Percentiles rank a stretch among this genome's conserved stretches.
Conservation (phyloP, 2,113 vertebrate genomes). For the Taxidea taxus region DNA sequence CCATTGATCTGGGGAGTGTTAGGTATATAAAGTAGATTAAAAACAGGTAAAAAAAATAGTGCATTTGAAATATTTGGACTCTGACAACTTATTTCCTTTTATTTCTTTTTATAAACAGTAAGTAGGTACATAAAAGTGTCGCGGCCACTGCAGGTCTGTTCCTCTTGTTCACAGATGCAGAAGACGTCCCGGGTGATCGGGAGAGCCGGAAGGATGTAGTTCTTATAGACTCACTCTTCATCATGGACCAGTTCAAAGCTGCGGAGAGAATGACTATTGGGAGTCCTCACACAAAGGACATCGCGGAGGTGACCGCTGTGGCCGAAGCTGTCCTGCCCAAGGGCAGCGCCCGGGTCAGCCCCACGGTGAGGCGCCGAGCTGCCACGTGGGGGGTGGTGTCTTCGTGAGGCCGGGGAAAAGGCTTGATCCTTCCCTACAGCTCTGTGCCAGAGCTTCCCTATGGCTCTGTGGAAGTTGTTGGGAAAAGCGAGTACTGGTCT, state of each 20-base stretch:
- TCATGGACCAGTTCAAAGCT: slow-evolving; percentile 86
- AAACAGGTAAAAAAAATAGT: not conserved
- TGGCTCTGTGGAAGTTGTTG: no score
- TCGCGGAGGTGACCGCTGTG: slow-evolving; percentile 87
- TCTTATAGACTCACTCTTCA: slow-evolving; percentile 88
- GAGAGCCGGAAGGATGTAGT: slow-evolving; percentile 80
- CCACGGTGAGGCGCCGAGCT: slow-evolving; percentile 76
- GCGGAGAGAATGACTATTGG: slow-evolving; percentile 80
- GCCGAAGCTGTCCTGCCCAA: slow-evolving; percentile 89
- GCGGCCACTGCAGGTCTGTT: no score
- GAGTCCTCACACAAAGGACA: slow-evolving; percentile 84
- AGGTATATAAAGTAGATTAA: not conserved
- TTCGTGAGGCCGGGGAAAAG: not conserved
- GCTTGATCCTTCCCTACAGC: fast-evolving
- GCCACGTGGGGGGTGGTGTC: fast-evolving
- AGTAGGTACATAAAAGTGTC: not conserved
- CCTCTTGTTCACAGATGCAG: slow-evolving; percentile 74
- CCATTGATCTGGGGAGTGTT: not conserved
- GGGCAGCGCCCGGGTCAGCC: slow-evolving; percentile 84
- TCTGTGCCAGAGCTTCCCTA: no score
- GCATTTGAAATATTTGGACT: not conserved
- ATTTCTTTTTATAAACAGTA: not conserved
- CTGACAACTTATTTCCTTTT: no score
- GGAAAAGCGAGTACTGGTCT: not conserved
- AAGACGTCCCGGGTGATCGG: slow-evolving; percentile 53